Evolutionary conservation across 2,888 invertebrate species (phyloP).

Genomic region (Teleiodes luculella): DNA sequence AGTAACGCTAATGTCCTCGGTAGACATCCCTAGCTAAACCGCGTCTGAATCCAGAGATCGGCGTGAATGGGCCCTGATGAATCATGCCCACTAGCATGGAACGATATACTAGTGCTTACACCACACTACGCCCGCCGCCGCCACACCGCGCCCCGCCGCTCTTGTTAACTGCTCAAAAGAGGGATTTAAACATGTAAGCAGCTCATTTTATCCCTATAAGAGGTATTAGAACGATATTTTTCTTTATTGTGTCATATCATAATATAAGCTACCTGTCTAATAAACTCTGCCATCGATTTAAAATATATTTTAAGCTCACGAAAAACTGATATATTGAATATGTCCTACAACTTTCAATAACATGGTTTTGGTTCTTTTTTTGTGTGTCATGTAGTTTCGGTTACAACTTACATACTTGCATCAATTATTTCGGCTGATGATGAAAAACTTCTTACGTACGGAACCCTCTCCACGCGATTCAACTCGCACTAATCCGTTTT

Average conservation of each 20-base stretch:
- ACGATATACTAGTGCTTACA: conserved; percentile 52
- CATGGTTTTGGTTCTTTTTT: too few relatives aligned
- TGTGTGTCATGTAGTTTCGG: too few relatives aligned
- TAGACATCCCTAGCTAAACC: conserved; percentile 52
- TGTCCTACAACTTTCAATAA: too few relatives aligned
- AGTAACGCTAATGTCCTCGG: background rate
- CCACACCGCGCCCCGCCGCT: conserved; percentile 3
- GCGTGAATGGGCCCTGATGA: conserved; percentile 72
- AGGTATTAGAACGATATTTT: conserved; percentile 1
- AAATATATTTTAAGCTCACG: too few relatives aligned
- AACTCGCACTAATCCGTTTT: too few relatives aligned
- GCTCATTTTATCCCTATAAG: conserved; percentile 5
- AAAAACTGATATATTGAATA: too few relatives aligned
- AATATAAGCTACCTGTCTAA: background rate
- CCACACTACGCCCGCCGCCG: conserved; percentile 29
- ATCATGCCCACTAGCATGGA: conserved; percentile 64
- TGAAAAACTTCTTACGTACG: too few relatives aligned
- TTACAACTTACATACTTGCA: too few relatives aligned
- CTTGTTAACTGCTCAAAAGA: conserved; percentile 36
- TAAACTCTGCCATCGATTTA: too few relatives aligned
- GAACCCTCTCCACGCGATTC: too few relatives aligned
- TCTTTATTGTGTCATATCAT: background rate
- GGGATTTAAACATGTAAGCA: conserved; percentile 39
- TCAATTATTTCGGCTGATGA: too few relatives aligned
- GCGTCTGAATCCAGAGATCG: conserved; percentile 59